Conservation (phyloP, 2,113 vertebrate genomes). For the Circaetus cinerascens region DNA sequence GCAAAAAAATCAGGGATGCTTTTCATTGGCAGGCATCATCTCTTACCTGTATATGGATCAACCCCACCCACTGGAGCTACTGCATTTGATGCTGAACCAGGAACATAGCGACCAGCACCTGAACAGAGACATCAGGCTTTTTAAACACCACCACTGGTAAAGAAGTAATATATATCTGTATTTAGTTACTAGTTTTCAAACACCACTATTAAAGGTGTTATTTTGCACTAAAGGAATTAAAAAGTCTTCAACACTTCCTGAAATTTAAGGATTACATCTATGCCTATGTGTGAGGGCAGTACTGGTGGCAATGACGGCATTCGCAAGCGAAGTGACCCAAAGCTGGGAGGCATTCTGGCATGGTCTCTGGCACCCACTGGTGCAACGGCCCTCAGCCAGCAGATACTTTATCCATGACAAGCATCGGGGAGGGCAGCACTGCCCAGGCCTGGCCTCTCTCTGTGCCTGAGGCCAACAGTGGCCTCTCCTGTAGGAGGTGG, state of each 20-base stretch:
- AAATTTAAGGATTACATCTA: background rate
- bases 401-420: background rate
- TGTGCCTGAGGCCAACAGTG: background rate
- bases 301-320: background rate
- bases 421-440: background rate
- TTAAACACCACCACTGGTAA: background rate
- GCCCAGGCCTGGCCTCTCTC: background rate
- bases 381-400: background rate
- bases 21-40: background rate
- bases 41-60: constrained; percentile 88
- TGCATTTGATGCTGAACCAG: constrained; percentile 71
- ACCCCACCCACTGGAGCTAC: constrained; percentile 55
- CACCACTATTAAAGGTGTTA: background rate
- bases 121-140: background rate
- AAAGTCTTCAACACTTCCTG: background rate
- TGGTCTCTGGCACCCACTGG: background rate
- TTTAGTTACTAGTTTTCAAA: background rate
- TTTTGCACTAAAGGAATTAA: background rate
- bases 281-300: background rate
- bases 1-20: background rate
- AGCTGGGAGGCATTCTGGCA: background rate
- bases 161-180: background rate
- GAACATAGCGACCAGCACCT: constrained; percentile 93
- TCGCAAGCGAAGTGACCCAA: background rate
- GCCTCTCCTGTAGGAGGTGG: background rate